phyloP scores from a whole-genome alignment of 2,113 vertebrate genomes.

The Alectura lathami region DNA sequence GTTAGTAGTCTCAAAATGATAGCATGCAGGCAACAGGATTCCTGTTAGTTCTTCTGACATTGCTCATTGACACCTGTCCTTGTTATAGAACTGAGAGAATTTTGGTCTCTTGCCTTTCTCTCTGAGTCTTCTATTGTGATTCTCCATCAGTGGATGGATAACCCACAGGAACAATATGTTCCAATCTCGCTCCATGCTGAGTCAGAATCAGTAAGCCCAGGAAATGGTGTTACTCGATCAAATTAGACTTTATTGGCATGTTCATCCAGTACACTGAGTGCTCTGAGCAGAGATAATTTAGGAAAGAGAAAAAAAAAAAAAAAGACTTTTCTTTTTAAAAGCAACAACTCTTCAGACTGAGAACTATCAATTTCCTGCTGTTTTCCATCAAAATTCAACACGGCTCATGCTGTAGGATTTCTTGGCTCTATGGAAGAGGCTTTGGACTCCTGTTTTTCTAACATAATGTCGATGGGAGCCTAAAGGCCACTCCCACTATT shows the following conservation, averaged over 20 bases:
- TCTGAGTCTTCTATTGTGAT: neutral
- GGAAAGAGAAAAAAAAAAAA: neutral
- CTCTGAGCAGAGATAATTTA: neutral
- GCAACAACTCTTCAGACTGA: neutral
- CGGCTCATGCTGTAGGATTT: neutral
- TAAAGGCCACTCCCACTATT: neutral
- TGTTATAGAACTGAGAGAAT: neutral
- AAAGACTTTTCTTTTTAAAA: neutral
- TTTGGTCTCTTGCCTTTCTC: neutral
- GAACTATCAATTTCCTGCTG: neutral
- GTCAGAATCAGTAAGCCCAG: slow-evolving; percentile 24
- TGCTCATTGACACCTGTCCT: slow-evolving; percentile 6
- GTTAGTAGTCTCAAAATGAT: slow-evolving; percentile 26
- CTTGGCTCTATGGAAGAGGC: neutral
- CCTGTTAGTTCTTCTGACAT: neutral
- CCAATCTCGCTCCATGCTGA: slow-evolving; percentile 8
- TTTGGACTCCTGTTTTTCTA: neutral
- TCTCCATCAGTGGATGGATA: neutral
- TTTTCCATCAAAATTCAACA: neutral
- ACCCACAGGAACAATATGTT: slow-evolving; percentile 49
- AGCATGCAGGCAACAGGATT: neutral
- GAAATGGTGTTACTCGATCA: slow-evolving; percentile 28
- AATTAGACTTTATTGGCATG: slow-evolving; percentile 40
- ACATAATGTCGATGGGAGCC: neutral
- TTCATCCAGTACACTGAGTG: neutral